Base-by-base conservation (phyloP, 2,113 vertebrate species). In the Epinephelus lanceolatus region DNA sequence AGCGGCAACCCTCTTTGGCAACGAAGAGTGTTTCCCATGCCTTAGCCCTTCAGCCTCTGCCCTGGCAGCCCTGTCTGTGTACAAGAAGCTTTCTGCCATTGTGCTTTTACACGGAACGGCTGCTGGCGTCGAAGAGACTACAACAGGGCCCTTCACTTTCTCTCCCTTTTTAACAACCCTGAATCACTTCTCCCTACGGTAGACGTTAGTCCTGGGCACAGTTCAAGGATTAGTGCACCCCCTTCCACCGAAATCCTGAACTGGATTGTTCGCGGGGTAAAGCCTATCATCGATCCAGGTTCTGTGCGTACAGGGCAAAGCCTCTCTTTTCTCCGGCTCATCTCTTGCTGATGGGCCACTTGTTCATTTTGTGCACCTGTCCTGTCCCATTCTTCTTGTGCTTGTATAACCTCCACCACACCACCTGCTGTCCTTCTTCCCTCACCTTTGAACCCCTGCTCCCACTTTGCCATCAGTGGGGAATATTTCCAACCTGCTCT, bases 21-120 rank as follows among this genome's bases (percentile, higher is more conserved):
- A 96, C 95, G 90, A 95, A 94, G 94, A 96, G 95, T 94, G 97
- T 97, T 97, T 98, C 97, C 97, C 97, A 97, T 96, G 96, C 96
- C 92, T 97, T 97, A 78, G 84, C 95, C 96, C 95, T 95, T 12
- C 67, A 96, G 96, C 96, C 96, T 95, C 94, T 96, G 92, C 27
- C 93, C 95, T 95, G 94, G 95, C 96, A 97, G 96, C 96, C 93
- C 94, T 91, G 95, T 97, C 96, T 96, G 96, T 95, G 94, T 96
- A 95, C 96, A 95, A 96, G 95, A 96, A 94, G 94, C 95, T 96
- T 92, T 94, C 94, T 96, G 96, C 96, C 97, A 95, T 97, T 96
- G 96, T 97, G 94, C 96, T 96, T 96, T 96, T 95, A 96, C 96
- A 96, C 94, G 94, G 85, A 96, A 96, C 95, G 96, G 96, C 96